A percentile compares a stretch with the other conserved stretches of the same genome.
Conservation (phyloP, 2,113 vertebrate genomes). For the Siniperca knerii region DNA sequence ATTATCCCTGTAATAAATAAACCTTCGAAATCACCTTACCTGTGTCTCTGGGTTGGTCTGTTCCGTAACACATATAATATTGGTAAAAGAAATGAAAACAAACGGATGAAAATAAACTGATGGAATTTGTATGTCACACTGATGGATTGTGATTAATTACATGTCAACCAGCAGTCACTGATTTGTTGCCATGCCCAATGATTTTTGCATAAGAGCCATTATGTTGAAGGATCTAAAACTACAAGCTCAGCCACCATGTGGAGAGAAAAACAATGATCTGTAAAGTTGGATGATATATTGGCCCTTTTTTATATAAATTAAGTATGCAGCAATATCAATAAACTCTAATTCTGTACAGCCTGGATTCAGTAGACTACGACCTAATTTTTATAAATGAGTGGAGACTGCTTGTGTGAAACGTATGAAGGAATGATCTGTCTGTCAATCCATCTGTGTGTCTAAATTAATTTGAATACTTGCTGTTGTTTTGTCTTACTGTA, state of each 20-base stretch:
- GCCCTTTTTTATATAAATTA: not conserved
- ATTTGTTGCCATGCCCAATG: not conserved
- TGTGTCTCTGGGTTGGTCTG: too few relatives aligned
- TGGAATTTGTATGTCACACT: not conserved
- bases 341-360: slow-evolving; percentile 1
- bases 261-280: slow-evolving; percentile 22
- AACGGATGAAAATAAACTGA: not conserved
- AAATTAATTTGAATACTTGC: slow-evolving; percentile 7
- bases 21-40: too few relatives aligned
- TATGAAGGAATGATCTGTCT: not conserved
- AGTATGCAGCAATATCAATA: slow-evolving; percentile 8
- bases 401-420: slow-evolving; percentile 11
- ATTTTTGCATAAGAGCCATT: not conserved
- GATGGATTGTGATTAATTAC: slow-evolving; percentile 15
- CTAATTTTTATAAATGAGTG: slow-evolving; percentile 29
- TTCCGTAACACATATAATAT: too few relatives aligned
- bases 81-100: not conserved
- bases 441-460: slow-evolving; percentile 22
- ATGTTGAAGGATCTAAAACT: slow-evolving; percentile 10
- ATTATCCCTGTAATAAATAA: too few relatives aligned
- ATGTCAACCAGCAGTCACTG: not conserved
- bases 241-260: slow-evolving; percentile 13
- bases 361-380: slow-evolving; percentile 23
- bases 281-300: slow-evolving; percentile 15
- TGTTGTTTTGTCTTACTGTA: slow-evolving; percentile 35